Base-by-base conservation (phyloP, 2,797 vertebrate genomes). In the Mus spretus region DNA sequence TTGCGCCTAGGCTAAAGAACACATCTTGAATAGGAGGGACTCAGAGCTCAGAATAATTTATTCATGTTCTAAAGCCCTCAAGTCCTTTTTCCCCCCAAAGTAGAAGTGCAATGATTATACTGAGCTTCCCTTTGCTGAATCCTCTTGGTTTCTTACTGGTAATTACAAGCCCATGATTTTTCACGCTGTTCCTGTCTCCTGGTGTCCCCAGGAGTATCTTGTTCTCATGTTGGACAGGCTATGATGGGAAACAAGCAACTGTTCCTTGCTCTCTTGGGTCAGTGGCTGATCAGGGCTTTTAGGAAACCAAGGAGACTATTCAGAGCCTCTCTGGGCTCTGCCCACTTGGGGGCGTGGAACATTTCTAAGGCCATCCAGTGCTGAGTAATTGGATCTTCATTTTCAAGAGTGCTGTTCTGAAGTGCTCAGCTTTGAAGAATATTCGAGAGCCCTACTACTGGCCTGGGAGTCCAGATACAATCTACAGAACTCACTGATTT, bases 351-450 rank as follows among this genome's bases (percentile, higher is more conserved):
- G 4, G 55, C 4, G 28, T 78, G 86, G 55, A 50, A 5, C 67
- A 53, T 92, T 94, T 96, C 80, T 70, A 93, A 61, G 57, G 67
- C 57, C 50, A 90, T 80, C 57, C 55, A 75, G 22, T 13, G 88
- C 53, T 89, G 91, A 94, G 74, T 89, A 92, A 90, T 81, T 95
- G 95, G 74, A 75, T 86, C 94, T 96, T 96, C 80, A 72, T 90
- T 96, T 94, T 95, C 92, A 91, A 95, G 82, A 96, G 61, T n/a
- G 50, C 74, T 94, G 74, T 70, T 96, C 77, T 34, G 55, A 91
- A 95, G 89, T 88, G 55, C 81, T 96, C 91, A 90, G 81, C 74
- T 97, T 97, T 96, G 91, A 95, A 77, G 85, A 96, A 59, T 93
- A 89, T 96, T 96, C 70, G 57, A 87, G 94, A 63, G 85, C 72